Evolutionary conservation across 2,113 vertebrate species (phyloP).

Genomic region (Sinocyclocheilus anshuiensis): DNA sequence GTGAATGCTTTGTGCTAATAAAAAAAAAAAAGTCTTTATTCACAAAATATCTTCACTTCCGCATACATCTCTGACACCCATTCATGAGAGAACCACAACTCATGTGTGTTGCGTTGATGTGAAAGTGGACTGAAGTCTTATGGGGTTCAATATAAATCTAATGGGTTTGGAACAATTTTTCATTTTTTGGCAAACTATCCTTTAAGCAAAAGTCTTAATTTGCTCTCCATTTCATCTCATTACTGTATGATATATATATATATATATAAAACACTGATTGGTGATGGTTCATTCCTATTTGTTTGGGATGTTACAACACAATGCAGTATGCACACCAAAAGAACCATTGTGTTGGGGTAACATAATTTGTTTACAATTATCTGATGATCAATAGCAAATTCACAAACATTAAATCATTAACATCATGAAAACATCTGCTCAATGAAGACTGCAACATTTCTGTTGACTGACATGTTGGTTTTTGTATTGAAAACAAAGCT

Average conservation of each 20-base stretch:
- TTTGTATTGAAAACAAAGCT: neutral
- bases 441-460: neutral
- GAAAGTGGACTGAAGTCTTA: no score
- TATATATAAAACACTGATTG: no score
- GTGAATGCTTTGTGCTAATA: neutral
- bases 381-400: neutral
- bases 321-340: neutral
- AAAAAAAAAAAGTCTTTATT: neutral
- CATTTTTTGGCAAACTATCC: no score
- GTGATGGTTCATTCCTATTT: neutral
- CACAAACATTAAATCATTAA: neutral
- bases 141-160: no score
- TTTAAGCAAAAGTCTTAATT: neutral
- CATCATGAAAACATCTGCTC: neutral
- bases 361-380: neutral
- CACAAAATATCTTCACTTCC: neutral
- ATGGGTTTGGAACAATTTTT: no score
- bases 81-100: neutral
- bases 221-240: neutral
- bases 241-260: no score
- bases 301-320: neutral
- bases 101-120: neutral
- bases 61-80: neutral
- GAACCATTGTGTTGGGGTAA: neutral
- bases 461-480: neutral